Conservation (phyloP, 2,113 vertebrate species). For the Trogon surrucura region DNA sequence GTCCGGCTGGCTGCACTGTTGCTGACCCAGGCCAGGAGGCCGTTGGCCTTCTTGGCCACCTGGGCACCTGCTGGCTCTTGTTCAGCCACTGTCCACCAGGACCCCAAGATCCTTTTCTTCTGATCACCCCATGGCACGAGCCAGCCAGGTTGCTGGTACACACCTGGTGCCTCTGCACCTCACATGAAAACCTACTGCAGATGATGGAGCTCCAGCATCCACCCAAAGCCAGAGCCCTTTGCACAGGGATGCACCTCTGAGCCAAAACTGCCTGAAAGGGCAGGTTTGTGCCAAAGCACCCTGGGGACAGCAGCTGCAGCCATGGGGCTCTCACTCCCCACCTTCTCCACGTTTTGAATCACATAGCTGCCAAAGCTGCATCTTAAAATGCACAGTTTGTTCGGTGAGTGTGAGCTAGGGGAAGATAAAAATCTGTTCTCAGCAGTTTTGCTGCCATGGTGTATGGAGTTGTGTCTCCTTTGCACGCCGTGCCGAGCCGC, state of each 20-base stretch:
- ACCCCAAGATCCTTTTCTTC: background rate
- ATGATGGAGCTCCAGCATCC: background rate
- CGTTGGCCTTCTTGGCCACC: no score
- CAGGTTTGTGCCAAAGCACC: background rate
- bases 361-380: background rate
- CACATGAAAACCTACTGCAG: background rate
- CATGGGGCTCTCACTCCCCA: background rate
- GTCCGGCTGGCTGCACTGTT: no score
- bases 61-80: no score
- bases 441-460: background rate
- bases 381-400: background rate
- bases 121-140: rapidly evolving
- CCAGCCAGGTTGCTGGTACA: rapidly evolving
- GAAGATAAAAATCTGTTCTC: rapidly evolving
- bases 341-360: rapidly evolving
- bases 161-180: background rate
- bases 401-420: background rate
- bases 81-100: no score
- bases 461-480: background rate
- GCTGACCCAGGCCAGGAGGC: no score
- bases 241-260: background rate
- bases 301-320: background rate
- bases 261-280: background rate
- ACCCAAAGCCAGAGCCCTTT: background rate
- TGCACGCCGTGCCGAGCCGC: background rate